Conservation (phyloP, 2,888 invertebrate genomes). For the Gasteruption jaculator region DNA sequence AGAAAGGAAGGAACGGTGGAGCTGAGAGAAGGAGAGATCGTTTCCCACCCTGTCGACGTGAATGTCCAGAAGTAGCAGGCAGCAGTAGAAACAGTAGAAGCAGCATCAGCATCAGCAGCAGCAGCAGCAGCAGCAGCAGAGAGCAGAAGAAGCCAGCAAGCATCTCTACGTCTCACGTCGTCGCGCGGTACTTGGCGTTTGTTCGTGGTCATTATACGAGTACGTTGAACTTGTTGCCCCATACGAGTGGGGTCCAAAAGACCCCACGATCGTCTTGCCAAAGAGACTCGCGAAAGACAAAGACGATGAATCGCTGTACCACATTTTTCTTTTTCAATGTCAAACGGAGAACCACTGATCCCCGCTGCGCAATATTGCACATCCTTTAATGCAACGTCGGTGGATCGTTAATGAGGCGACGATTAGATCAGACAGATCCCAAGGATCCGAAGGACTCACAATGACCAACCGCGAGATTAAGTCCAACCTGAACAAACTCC, state of each 20-base stretch:
- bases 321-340: too few species aligned
- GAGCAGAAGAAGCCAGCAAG: too few species aligned
- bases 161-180: too few species aligned
- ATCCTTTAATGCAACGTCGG: conserved; percentile 32
- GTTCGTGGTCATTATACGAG: conserved; percentile 38
- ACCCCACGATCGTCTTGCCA: too few species aligned
- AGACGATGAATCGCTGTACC: too few species aligned
- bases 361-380: conserved; percentile 20
- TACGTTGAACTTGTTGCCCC: conserved; percentile 32
- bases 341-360: conserved; percentile 24
- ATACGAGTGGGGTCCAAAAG: conserved; percentile 12
- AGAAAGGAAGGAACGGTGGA: too few species aligned
- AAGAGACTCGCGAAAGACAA: too few species aligned
- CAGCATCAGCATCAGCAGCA: too few species aligned
- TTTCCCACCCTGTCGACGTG: neutral
- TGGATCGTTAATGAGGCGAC: conserved; percentile 44
- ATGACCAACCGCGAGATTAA: conserved; percentile 28
- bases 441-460: conserved; percentile 34
- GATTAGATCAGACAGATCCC: conserved; percentile 42
- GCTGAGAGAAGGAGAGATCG: neutral
- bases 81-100: conserved; percentile 11
- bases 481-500: conserved; percentile 10
- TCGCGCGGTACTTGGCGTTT: conserved; percentile 32
- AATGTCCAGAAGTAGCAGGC: conserved; percentile 1
- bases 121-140: too few species aligned